phyloP scores from a whole-genome alignment of 1,140 invertebrate species.

The Cydia strobilella region DNA sequence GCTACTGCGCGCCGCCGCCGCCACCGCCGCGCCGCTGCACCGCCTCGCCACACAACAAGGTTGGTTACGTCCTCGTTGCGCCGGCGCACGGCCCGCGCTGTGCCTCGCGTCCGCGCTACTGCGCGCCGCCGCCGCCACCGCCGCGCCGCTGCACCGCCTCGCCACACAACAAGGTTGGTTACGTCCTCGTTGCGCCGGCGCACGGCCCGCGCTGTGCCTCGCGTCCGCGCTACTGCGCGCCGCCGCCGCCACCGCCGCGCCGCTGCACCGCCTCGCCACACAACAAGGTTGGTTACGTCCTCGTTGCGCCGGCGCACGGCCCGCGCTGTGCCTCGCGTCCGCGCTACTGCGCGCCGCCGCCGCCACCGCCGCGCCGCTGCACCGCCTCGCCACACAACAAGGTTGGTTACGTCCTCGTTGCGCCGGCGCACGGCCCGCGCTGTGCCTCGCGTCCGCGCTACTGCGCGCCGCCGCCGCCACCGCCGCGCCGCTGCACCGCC shows the following conservation, averaged over 20 bases:
- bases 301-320: not conserved
- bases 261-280: not conserved
- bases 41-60: constrained; percentile 36
- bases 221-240: not conserved
- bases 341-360: not conserved
- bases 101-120: constrained; percentile 95
- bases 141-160: constrained; percentile 87
- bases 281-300: constrained; percentile 46
- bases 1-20: not conserved
- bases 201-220: not conserved
- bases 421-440: not conserved
- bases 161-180: constrained; percentile 50
- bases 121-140: constrained; percentile 91
- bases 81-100: constrained; percentile 89
- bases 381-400: constrained; percentile 19
- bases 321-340: constrained; percentile 2
- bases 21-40: not conserved
- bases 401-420: too few species aligned
- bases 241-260: not conserved
- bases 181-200: constrained; percentile 72
- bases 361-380: not conserved
- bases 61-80: constrained; percentile 85
- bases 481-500: not conserved
- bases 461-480: not conserved
- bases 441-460: not conserved